phyloP scores from a whole-genome alignment of 2,113 vertebrate species.

The Gallinago paraguaiae region DNA sequence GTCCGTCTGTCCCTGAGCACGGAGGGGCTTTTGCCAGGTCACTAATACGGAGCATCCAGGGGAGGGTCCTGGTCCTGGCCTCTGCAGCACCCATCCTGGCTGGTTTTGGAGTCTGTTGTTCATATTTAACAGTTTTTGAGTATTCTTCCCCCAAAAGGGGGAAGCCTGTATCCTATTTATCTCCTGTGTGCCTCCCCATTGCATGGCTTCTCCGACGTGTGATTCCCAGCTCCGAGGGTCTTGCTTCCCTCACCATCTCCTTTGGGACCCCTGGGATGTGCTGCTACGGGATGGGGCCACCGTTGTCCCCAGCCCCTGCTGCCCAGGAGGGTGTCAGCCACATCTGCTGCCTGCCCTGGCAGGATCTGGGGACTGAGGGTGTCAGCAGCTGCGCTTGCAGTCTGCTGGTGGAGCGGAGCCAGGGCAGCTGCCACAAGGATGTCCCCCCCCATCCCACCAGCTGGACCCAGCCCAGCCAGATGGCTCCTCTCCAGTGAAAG shows the following conservation, averaged over 20 bases:
- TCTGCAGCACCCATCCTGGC: neutral
- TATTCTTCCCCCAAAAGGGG: neutral
- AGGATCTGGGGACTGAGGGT: neutral
- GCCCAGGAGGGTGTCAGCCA: neutral
- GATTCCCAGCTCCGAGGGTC: neutral
- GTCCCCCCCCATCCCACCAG: accelerated
- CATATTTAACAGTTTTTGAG: neutral
- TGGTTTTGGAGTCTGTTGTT: neutral
- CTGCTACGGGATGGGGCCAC: neutral
- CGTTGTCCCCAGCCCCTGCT: neutral
- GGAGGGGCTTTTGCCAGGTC: neutral
- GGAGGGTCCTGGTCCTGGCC: neutral
- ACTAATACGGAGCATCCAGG: accelerated
- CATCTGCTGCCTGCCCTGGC: neutral
- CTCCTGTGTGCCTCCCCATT: accelerated
- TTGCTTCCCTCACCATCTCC: neutral
- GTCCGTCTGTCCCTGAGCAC: neutral
- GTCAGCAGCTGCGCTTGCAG: neutral
- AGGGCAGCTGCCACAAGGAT: neutral
- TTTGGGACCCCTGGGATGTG: neutral
- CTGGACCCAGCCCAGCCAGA: neutral
- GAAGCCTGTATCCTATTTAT: neutral
- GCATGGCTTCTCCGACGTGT: accelerated
- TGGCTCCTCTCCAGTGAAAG: neutral
- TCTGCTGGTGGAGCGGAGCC: neutral